Evolutionary conservation across 2,888 invertebrate genomes (phyloP).

Genomic region (Serrognathus titanus): DNA sequence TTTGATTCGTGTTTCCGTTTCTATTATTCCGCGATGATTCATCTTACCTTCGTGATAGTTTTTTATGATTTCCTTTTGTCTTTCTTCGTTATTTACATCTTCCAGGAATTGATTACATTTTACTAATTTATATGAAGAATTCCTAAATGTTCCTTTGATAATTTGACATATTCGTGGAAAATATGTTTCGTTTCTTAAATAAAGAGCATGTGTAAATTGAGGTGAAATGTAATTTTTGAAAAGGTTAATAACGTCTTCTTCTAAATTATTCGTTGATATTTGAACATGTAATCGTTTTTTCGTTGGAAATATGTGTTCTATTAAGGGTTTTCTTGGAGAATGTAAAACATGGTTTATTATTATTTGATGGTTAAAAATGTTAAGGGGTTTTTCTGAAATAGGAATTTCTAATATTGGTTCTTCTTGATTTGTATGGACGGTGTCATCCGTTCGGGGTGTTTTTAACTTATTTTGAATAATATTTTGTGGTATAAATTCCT

Average conservation of each 20-base stretch:
- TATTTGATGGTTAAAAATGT: background rate
- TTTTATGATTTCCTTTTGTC: conserved; percentile 1
- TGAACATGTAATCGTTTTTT: background rate
- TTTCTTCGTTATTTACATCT: background rate
- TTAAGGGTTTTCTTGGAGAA: too few species aligned
- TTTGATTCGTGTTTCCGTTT: background rate
- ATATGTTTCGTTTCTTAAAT: background rate
- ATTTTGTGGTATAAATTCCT: background rate
- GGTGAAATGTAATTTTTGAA: background rate
- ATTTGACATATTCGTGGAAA: background rate
- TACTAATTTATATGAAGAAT: background rate
- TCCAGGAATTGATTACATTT: background rate
- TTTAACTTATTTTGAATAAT: background rate
- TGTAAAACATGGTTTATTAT: background rate
- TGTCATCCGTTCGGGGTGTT: background rate
- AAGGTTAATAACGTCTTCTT: background rate
- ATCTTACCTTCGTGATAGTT: conserved; percentile 1
- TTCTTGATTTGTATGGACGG: background rate
- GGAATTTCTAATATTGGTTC: background rate
- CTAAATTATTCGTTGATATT: background rate
- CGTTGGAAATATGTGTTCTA: too few species aligned
- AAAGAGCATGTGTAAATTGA: background rate
- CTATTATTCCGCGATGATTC: conserved; percentile 2
- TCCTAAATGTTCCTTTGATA: background rate
- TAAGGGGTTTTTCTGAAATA: background rate